Conservation (phyloP, 2,113 vertebrate species). For the Pholis gunnellus region DNA sequence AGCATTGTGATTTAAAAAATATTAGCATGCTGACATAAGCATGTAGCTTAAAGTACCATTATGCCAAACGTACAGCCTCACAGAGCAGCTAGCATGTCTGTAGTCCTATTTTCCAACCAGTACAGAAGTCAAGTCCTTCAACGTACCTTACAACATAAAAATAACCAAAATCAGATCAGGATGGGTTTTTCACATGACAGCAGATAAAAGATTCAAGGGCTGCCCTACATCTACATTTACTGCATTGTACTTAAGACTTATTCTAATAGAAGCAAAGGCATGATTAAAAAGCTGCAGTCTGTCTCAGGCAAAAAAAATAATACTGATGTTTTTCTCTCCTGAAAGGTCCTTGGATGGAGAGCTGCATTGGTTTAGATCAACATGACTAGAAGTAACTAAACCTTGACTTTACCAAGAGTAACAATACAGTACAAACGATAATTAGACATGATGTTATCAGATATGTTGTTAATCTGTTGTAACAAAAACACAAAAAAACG, state of each 20-base stretch:
- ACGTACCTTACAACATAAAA: constrained; percentile 7
- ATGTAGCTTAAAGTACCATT: background rate
- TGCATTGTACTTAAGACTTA: background rate
- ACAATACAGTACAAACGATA: background rate
- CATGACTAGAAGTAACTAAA: background rate
- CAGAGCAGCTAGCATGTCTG: background rate
- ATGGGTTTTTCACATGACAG: background rate
- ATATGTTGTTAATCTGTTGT: background rate
- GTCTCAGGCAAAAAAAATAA: background rate
- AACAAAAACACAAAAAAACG: background rate
- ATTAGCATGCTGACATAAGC: background rate
- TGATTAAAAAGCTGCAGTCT: background rate
- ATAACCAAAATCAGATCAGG: background rate
- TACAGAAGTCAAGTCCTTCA: background rate
- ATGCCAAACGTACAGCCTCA: background rate
- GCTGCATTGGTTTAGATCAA: background rate
- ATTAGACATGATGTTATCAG: background rate
- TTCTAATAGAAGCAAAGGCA: background rate
- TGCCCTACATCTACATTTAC: background rate
- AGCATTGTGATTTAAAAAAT: background rate
- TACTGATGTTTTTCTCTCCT: background rate
- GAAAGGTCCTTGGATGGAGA: background rate
- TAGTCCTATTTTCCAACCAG: constrained; percentile 6
- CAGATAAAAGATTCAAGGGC: background rate
- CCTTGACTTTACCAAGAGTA: background rate